Conservation (phyloP, 2,113 vertebrate species). For the Tringa solitaria region DNA sequence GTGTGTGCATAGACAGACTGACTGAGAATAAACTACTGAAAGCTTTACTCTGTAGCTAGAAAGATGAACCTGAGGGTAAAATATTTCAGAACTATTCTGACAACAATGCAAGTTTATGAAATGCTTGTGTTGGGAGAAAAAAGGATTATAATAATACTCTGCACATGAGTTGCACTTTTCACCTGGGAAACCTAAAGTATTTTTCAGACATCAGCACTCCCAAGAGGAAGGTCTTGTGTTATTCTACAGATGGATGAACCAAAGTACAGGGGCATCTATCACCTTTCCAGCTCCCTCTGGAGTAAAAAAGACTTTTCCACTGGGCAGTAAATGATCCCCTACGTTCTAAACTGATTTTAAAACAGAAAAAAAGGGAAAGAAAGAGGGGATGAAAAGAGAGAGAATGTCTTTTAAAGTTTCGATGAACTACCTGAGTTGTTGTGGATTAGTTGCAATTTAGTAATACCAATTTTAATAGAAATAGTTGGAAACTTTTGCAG, state of each 20-base stretch:
- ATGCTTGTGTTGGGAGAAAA: slow-evolving; percentile 64
- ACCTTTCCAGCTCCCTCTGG: slow-evolving; percentile 10
- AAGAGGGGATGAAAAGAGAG: background rate
- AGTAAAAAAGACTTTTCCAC: slow-evolving; percentile 9
- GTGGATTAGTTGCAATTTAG: background rate
- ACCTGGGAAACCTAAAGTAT: slow-evolving; percentile 60
- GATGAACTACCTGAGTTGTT: background rate
- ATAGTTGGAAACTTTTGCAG: background rate
- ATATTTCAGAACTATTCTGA: slow-evolving; percentile 62
- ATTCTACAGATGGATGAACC: slow-evolving; percentile 62
- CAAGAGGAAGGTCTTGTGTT: slow-evolving; percentile 54
- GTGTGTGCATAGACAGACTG: slow-evolving; percentile 9
- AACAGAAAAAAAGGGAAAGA: background rate
- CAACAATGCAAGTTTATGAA: slow-evolving; percentile 62
- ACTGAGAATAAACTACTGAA: slow-evolving; percentile 53
- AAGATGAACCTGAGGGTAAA: slow-evolving; percentile 62
- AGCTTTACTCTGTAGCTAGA: slow-evolving; percentile 22
- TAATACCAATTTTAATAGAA: background rate
- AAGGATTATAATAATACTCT: slow-evolving; percentile 64
- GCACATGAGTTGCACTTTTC: slow-evolving; percentile 60
- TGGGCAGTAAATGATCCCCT: slow-evolving; percentile 14
- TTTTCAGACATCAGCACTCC: slow-evolving; percentile 62
- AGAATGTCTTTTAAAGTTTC: background rate
- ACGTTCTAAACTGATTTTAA: background rate
- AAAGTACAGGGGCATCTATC: slow-evolving; percentile 27